Percentiles rank a stretch among this genome's conserved stretches.
Conservation (phyloP, 2,888 invertebrate genomes). For the Dasypolia templi region DNA sequence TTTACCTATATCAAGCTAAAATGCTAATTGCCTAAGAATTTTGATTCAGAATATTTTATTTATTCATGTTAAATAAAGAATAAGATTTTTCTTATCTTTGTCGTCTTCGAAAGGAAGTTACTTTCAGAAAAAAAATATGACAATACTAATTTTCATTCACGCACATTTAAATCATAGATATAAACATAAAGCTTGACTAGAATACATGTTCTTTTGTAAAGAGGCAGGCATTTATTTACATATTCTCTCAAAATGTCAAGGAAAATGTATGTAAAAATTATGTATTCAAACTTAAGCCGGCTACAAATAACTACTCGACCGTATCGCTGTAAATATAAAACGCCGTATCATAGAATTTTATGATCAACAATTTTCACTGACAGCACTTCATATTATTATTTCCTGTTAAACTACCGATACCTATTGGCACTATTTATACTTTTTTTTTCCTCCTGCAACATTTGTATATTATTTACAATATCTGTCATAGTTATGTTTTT, state of each 20-base stretch:
- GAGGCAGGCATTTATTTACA: slow-evolving; percentile 24
- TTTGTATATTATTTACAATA: slow-evolving; percentile 3
- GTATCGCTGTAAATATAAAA: background rate
- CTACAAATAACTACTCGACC: background rate
- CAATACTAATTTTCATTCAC: slow-evolving; percentile 7
- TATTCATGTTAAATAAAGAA: background rate
- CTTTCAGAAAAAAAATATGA: slow-evolving; percentile 25
- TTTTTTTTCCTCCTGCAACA: slow-evolving; percentile 8
- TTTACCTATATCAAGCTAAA: background rate
- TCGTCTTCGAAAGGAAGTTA: background rate
- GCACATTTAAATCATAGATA: background rate
- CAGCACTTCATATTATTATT: background rate
- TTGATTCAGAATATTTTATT: background rate
- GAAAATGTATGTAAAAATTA: slow-evolving; percentile 49
- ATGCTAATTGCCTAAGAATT: background rate
- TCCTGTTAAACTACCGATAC: background rate
- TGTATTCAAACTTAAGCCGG: background rate
- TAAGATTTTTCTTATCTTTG: background rate
- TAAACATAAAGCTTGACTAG: background rate
- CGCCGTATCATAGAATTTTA: background rate
- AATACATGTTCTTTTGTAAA: slow-evolving; percentile 15
- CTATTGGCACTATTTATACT: background rate
- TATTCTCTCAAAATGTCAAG: slow-evolving; percentile 61
- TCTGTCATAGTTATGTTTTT: background rate
- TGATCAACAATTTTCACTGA: slow-evolving; percentile 26